phyloP scores from a whole-genome alignment of 1,140 invertebrate genomes.

The Drosophila nebulosa region DNA sequence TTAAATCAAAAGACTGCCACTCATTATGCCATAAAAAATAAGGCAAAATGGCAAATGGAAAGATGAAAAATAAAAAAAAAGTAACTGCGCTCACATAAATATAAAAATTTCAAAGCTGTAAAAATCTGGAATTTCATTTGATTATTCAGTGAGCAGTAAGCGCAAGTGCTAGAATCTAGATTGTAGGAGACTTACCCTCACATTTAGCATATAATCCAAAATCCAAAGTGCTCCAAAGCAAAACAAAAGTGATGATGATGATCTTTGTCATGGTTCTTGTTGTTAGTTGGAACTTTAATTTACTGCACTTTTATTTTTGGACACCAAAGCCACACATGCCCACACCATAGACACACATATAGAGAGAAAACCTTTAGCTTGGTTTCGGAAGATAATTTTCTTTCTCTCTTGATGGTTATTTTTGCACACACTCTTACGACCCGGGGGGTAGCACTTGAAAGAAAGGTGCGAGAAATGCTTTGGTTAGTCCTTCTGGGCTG shows the following conservation, averaged over 20 bases:
- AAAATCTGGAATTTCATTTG: slow-evolving; percentile 32
- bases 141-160: slow-evolving; percentile 9
- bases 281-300: background rate
- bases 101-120: slow-evolving; percentile 55
- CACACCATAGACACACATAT: background rate
- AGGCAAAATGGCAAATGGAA: slow-evolving; percentile 32
- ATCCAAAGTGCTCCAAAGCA: background rate
- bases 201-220: background rate
- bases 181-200: background rate
- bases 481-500: slow-evolving; percentile 6
- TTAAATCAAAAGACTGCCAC: slow-evolving; percentile 73
- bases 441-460: background rate
- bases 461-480: slow-evolving; percentile 43
- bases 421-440: background rate
- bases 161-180: background rate
- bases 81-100: slow-evolving; percentile 47
- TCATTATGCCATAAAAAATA: slow-evolving; percentile 71
- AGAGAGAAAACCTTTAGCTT: background rate
- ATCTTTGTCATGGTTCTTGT: background rate
- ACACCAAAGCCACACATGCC: background rate
- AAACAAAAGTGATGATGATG: background rate
- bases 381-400: background rate
- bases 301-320: background rate
- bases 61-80: slow-evolving; percentile 37
- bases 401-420: background rate